Conservation (phyloP, 2,113 vertebrate genomes). For the Sula dactylatra region DNA sequence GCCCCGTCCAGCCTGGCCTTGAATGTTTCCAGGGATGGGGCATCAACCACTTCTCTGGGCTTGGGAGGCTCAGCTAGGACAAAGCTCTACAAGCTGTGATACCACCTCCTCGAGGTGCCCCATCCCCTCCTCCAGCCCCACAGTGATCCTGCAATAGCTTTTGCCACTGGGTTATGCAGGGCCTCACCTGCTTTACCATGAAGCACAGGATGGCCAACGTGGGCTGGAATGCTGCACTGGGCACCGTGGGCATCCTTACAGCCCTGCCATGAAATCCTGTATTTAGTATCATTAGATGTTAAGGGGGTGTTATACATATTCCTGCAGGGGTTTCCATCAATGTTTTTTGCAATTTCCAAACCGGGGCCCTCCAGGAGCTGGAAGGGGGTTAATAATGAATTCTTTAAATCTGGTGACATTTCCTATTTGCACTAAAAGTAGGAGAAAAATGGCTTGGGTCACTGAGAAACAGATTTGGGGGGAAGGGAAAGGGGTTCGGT, state of each 20-base stretch:
- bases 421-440: neutral
- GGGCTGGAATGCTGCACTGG: neutral
- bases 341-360: neutral
- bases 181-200: neutral
- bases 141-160: neutral
- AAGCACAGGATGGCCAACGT: neutral
- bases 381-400: neutral
- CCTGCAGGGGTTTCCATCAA: neutral
- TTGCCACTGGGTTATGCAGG: neutral
- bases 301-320: neutral
- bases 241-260: neutral
- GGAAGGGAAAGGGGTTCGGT: rapidly evolving
- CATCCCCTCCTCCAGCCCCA: neutral
- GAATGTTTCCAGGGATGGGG: rapidly evolving
- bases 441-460: neutral
- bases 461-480: neutral
- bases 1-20: rapidly evolving
- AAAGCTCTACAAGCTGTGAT: neutral
- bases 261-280: neutral
- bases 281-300: neutral
- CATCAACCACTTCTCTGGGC: neutral
- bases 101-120: neutral
- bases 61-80: neutral
- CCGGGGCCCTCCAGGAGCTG: neutral
- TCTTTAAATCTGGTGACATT: neutral